Base-by-base conservation (phyloP, 37 sponge, comb jelly and placozoan genomes). In the Mnemiopsis leidyi region DNA sequence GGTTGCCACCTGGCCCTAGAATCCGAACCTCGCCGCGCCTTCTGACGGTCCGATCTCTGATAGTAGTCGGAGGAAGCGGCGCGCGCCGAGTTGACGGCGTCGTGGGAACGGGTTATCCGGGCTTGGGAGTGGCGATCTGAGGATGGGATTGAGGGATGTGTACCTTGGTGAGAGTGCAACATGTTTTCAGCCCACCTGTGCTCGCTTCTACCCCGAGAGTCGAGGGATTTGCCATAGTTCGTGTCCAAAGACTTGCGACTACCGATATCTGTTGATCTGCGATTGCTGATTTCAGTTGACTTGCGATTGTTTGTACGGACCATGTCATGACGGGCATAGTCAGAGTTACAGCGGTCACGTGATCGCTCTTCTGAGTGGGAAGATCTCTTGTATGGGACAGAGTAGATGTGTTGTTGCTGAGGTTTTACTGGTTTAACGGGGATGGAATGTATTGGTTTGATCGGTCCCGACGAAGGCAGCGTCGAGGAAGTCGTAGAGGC, bases 1-100 rank as follows among this genome's bases (percentile, higher is more conserved):
- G 82, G 82, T 30, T 82, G 82, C 82, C 82, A 34, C 82, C 38
- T 3, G 37, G 37, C 82, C 23, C 38, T 30, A 29, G 73, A 71
- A 23, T 71, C 73, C 3, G 73, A 71, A 25, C 30, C 29, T 5
- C 73, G 25, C n/a, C 73, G 25, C n/a, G 25, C 73, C 30, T 28
- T 23, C 73, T 71, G 73, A 3, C 30, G 29, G 20, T 71, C 30
- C 2, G 9, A n/a, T 25, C 73, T 23, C 61, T 48, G 61, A 48
- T 48, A 48, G 13, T 48, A 48, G 61, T 48, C 61, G 7, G 73
- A 71, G 68, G 20, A 21, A 23, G 25, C 29, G 9, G 25, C 9
- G 3, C 73, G 73, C 21, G 73, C 2, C 3, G 9, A 23, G 2
- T 3, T 71, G 29, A 71, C n/a, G 61, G 13, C 9, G 61, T 48